These are phyloP conservation scores for Tenebrio molitor DNA, from an alignment of 1,140 invertebrate genomes.

Conservation along the genomic window DNA sequence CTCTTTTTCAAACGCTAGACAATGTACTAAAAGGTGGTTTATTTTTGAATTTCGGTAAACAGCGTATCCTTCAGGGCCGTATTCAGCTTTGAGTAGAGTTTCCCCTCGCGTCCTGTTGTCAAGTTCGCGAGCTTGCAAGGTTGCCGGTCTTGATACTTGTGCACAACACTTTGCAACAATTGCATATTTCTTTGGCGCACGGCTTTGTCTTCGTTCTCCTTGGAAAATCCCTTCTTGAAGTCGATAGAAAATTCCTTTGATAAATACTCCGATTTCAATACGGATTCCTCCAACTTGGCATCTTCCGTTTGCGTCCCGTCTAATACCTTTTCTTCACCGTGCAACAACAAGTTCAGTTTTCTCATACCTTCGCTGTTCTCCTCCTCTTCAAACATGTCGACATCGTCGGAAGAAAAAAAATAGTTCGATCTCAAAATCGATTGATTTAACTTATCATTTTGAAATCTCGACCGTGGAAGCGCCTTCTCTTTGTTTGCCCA, in stretches of 20 bases:
- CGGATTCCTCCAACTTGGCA: constrained; percentile 46
- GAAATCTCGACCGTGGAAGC: too few relatives aligned
- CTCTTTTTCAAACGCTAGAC: background rate
- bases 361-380: background rate
- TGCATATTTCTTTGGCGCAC: background rate
- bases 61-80: background rate
- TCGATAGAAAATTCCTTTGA: constrained; percentile 43
- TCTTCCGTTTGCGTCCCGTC: constrained; percentile 39
- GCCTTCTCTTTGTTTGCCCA: too few relatives aligned
- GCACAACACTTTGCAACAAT: background rate
- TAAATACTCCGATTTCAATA: constrained; percentile 50
- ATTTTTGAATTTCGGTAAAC: constrained; percentile 9
- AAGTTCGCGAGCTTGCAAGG: background rate
- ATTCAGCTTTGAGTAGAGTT: constrained; percentile 8
- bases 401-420: too few relatives aligned
- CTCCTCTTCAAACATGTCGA: background rate
- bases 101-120: constrained; percentile 1
- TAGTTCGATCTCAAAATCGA: too few relatives aligned
- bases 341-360: constrained; percentile 4
- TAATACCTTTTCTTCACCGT: constrained; percentile 1
- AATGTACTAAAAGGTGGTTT: background rate
- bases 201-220: background rate
- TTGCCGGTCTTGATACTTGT: background rate
- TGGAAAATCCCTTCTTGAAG: background rate
- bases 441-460: too few relatives aligned